Evolutionary conservation across 2,797 vertebrate genomes (phyloP).

Genomic region (Sebastes trivittatus): DNA sequence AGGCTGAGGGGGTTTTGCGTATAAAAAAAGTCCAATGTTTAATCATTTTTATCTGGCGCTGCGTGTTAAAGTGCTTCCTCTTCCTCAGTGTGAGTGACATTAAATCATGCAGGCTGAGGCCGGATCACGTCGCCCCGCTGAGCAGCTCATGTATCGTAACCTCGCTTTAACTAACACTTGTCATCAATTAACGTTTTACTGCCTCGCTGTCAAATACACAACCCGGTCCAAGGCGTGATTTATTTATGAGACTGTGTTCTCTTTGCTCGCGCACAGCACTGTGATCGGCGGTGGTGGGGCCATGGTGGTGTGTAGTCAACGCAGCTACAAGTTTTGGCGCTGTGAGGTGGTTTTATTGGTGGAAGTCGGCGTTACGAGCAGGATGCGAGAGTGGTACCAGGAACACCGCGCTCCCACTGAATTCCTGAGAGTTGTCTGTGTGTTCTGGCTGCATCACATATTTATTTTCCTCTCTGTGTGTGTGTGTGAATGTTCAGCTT

Average conservation of each 20-base stretch:
- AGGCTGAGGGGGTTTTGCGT: background rate
- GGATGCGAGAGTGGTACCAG: slow-evolving; percentile 43
- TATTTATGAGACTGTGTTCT: slow-evolving; percentile 31
- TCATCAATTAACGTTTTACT: slow-evolving; percentile 67
- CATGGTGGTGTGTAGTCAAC: background rate
- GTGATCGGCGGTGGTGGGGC: background rate
- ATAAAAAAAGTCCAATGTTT: background rate
- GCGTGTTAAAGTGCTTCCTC: slow-evolving; percentile 27
- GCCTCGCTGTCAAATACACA: slow-evolving; percentile 40
- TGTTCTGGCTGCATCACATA: slow-evolving; percentile 10
- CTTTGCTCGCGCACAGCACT: background rate
- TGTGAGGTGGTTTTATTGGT: slow-evolving; percentile 17
- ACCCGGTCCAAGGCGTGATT: slow-evolving; percentile 31
- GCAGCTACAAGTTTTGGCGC: slow-evolving; percentile 17
- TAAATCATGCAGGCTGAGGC: slow-evolving; percentile 26
- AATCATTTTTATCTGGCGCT: background rate
- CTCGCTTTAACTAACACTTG: slow-evolving; percentile 58
- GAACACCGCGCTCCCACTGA: slow-evolving; percentile 42
- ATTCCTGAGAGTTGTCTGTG: slow-evolving; percentile 39
- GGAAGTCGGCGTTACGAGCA: background rate
- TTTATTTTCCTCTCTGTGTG: background rate
- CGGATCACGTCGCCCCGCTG: slow-evolving; percentile 11
- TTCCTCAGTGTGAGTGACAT: background rate
- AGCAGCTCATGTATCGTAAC: slow-evolving; percentile 32
- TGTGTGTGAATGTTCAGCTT: background rate